A percentile compares a stretch with the other conserved stretches of the same genome.
phyloP scores from a whole-genome alignment of 1,140 invertebrate species.

The Propsilocerus akamusi region DNA sequence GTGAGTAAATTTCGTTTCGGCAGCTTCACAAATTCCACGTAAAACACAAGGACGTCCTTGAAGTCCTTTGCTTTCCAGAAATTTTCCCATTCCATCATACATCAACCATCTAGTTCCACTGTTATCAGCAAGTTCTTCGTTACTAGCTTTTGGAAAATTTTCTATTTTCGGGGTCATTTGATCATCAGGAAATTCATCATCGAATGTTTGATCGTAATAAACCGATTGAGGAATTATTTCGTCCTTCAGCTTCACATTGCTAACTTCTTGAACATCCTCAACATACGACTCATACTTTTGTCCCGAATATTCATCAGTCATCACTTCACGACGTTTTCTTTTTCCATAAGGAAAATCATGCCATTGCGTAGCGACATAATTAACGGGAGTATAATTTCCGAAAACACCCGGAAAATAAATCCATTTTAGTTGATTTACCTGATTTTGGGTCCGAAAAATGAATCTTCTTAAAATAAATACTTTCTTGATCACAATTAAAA shows the following conservation, averaged over 20 bases:
- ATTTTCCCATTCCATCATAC: conserved; percentile 8
- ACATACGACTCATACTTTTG: background rate
- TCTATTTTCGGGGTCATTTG: background rate
- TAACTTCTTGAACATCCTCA: background rate
- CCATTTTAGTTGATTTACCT: background rate
- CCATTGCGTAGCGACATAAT: background rate
- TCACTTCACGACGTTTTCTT: background rate
- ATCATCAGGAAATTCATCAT: background rate
- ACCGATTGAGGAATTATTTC: background rate
- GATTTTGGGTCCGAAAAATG: no score
- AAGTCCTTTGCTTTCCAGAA: conserved; percentile 27
- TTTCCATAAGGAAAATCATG: background rate
- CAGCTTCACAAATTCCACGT: conserved; percentile 52
- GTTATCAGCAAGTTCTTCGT: background rate
- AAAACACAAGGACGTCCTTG: conserved; percentile 48
- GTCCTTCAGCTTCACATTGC: background rate
- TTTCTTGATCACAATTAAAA: no score
- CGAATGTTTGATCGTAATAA: background rate
- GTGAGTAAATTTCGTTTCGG: conserved; percentile 41
- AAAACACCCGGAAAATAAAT: background rate
- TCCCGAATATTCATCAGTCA: background rate
- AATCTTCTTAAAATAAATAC: no score
- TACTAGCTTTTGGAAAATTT: background rate
- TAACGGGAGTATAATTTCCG: background rate
- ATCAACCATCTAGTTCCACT: conserved; percentile 5